These are phyloP conservation scores for Homarus americanus DNA, from an alignment of 1,140 invertebrate genomes.

Conservation along the genomic window DNA sequence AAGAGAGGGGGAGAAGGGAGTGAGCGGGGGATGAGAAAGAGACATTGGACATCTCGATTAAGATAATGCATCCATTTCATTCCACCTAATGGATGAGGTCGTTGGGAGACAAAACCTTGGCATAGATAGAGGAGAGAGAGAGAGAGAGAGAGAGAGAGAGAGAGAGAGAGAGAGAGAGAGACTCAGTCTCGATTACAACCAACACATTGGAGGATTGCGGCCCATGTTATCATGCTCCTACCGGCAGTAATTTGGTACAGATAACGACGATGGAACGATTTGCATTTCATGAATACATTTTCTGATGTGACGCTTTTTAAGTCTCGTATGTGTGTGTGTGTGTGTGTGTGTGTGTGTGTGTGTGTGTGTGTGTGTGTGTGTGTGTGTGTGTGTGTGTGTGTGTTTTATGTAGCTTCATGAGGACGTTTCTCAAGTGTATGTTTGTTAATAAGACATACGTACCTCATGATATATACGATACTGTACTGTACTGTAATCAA, in stretches of 20 bases:
- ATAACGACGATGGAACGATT: constrained; percentile 45
- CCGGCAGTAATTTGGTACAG: constrained; percentile 27
- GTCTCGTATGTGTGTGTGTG: not conserved
- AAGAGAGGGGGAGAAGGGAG: not conserved
- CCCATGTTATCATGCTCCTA: not conserved
- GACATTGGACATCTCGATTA: constrained; percentile 10
- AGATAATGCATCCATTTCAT: constrained; percentile 43
- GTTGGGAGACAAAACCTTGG: constrained; percentile 12
- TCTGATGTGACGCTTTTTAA: not conserved
- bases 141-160: not conserved
- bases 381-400: constrained; percentile 9
- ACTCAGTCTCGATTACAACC: constrained; percentile 5
- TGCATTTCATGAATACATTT: constrained; percentile 66
- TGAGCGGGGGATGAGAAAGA: not conserved
- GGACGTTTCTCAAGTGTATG: too few relatives aligned
- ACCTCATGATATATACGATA: too few relatives aligned
- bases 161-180: not conserved
- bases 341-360: not conserved
- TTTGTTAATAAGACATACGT: too few relatives aligned
- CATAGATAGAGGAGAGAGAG: not conserved
- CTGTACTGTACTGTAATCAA: too few relatives aligned
- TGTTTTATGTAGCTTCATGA: not conserved
- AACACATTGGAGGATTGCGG: constrained; percentile 35
- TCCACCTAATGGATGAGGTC: constrained; percentile 17
- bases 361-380: not conserved